Evolutionary conservation across 92 coral and sea anemone species (phyloP).

Genomic region (Porites lobata): DNA sequence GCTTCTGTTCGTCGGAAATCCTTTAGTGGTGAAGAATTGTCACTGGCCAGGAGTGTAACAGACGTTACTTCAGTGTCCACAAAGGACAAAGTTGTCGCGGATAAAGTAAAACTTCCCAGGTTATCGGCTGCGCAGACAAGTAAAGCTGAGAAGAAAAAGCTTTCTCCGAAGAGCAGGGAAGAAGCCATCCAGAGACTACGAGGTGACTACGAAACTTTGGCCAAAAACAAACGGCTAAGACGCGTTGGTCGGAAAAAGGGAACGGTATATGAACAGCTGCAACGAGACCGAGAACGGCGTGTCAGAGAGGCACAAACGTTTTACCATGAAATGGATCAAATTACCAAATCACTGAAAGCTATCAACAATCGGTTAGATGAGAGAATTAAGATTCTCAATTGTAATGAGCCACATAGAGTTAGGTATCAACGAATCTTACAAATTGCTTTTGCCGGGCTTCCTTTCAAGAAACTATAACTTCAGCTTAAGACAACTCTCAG

Average conservation of each 20-base stretch:
- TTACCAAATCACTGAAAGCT: slow-evolving; percentile 48
- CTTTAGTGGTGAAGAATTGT: not conserved
- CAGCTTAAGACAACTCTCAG: not conserved
- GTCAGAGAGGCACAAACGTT: slow-evolving; percentile 27
- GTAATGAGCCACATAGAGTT: slow-evolving; percentile 32
- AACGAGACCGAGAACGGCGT: slow-evolving; percentile 44
- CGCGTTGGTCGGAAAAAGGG: slow-evolving; percentile 2
- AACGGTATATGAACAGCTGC: slow-evolving; percentile 28
- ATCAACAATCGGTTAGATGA: slow-evolving; percentile 63
- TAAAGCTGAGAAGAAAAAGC: not conserved
- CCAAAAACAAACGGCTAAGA: slow-evolving; percentile 17
- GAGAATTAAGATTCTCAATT: slow-evolving; percentile 39
- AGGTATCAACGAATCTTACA: slow-evolving; percentile 30
- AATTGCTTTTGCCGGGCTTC: slow-evolving; percentile 30
- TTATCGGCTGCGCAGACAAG: slow-evolving; percentile 4
- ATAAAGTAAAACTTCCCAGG: slow-evolving; percentile 15
- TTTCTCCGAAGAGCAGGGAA: slow-evolving; percentile 13
- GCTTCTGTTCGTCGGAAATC: slow-evolving; percentile 25
- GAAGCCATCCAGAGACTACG: slow-evolving; percentile 28
- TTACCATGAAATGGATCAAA: slow-evolving; percentile 52
- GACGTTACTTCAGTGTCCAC: slow-evolving; percentile 6
- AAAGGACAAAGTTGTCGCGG: not conserved
- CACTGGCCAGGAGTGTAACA: slow-evolving; percentile 17
- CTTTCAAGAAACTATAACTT: slow-evolving; percentile 15
- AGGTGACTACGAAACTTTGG: slow-evolving; percentile 5